Evolutionary conservation across 1,140 invertebrate genomes (phyloP).

Genomic region (Proctacanthus coquilletti): DNA sequence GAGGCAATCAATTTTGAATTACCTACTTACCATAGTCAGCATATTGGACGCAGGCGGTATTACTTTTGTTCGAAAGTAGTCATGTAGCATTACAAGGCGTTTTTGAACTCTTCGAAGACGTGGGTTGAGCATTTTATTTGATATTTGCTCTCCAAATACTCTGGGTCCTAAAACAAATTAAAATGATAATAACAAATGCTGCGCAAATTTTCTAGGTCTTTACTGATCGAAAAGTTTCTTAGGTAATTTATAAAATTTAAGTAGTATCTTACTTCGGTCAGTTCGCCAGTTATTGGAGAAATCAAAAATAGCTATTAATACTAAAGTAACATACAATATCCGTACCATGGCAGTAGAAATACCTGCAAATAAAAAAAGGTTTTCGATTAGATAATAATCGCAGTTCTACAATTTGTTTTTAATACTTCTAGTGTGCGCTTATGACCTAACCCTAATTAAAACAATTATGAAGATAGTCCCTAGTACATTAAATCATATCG

Average conservation of each 20-base stretch:
- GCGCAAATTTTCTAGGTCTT: background rate
- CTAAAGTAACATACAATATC: background rate
- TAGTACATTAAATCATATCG: too few relatives aligned
- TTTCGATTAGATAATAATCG: too few relatives aligned
- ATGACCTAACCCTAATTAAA: too few relatives aligned
- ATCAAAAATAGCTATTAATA: background rate
- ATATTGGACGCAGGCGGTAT: constrained; percentile 61
- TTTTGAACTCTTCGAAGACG: constrained; percentile 40
- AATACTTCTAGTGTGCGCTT: too few relatives aligned
- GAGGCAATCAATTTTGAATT: too few relatives aligned
- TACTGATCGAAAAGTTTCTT: background rate
- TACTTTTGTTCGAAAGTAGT: constrained; percentile 59
- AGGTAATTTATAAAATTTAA: background rate
- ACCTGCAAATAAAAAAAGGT: too few relatives aligned
- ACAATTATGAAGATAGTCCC: too few relatives aligned
- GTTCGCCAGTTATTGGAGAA: background rate
- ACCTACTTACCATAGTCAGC: constrained; percentile 54
- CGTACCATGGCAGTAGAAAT: too few relatives aligned
- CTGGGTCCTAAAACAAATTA: constrained; percentile 4
- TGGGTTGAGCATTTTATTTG: constrained; percentile 39
- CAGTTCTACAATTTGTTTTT: too few relatives aligned
- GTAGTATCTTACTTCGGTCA: background rate
- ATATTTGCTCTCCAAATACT: constrained; percentile 39
- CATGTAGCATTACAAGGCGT: constrained; percentile 61
- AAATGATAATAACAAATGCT: background rate